These are phyloP conservation scores for Amblyornis subalaris DNA, from an alignment of 2,113 vertebrate species.

Conservation along the genomic window DNA sequence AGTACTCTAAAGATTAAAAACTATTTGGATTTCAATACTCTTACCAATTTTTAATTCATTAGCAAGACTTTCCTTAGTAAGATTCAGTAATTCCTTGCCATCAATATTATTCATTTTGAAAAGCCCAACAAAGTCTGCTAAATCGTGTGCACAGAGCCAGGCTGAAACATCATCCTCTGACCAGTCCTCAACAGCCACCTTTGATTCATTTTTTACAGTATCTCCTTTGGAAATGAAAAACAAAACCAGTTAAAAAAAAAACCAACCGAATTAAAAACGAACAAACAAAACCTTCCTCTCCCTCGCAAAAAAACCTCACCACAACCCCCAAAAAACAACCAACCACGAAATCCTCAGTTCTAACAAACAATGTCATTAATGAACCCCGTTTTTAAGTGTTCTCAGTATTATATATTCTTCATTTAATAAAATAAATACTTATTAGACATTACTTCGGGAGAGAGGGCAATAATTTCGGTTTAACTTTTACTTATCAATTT, in stretches of 20 bases:
- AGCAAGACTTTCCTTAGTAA: constrained; percentile 80
- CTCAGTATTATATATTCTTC: not conserved
- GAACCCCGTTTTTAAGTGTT: not conserved
- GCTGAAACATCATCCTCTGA: constrained; percentile 83
- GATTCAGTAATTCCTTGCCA: constrained; percentile 77
- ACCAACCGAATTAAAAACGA: not conserved
- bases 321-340: not conserved
- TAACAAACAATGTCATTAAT: not conserved
- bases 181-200: constrained; percentile 78
- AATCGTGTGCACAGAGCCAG: constrained; percentile 78
- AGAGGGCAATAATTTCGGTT: not conserved
- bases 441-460: not conserved
- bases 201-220: constrained; percentile 36
- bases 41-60: constrained; percentile 87
- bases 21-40: not conserved
- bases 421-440: not conserved
- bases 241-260: not conserved
- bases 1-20: not conserved
- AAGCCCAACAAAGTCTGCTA: constrained; percentile 71
- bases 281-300: rapidly evolving
- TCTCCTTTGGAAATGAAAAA: constrained; percentile 69
- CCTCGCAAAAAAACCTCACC: not conserved
- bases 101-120: constrained; percentile 86
- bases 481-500: not conserved
- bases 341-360: not conserved